Percentiles rank a stretch among this genome's conserved stretches.
These are phyloP conservation scores for Zygaena filipendulae DNA, from an alignment of 2,888 invertebrate species.

Conservation along the genomic window DNA sequence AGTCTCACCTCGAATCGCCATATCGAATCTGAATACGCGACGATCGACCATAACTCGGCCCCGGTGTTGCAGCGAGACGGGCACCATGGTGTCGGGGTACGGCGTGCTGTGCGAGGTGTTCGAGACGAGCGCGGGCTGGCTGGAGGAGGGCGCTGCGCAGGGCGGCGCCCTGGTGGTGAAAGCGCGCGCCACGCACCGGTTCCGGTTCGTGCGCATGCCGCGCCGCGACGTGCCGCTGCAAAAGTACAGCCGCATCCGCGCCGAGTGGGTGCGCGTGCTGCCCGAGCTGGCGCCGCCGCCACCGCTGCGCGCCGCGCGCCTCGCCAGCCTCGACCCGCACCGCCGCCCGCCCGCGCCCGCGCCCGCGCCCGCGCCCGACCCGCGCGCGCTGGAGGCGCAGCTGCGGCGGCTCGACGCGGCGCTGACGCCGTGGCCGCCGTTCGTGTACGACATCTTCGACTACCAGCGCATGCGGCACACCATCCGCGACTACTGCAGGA, in stretches of 20 bases:
- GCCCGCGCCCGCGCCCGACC: slow-evolving; percentile 1
- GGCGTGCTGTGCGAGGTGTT: slow-evolving; percentile 58
- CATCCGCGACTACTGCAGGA: slow-evolving; percentile 32
- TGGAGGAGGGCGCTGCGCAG: slow-evolving; percentile 12
- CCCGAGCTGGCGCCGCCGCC: slow-evolving; percentile 31
- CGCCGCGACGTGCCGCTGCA: slow-evolving; percentile 20
- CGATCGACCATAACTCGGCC: no score
- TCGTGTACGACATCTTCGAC: slow-evolving; percentile 51
- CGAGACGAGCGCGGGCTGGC: slow-evolving; percentile 27
- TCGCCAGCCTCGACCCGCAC: slow-evolving; percentile 30
- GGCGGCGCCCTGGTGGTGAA: slow-evolving; percentile 11
- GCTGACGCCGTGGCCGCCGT: slow-evolving; percentile 50
- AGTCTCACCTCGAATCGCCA: no score
- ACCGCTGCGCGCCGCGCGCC: slow-evolving; percentile 33
- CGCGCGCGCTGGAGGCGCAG: slow-evolving; percentile 7
- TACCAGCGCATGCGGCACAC: slow-evolving; percentile 32
- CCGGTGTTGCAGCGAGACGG: slow-evolving; percentile 40
- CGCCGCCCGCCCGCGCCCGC: slow-evolving; percentile 14
- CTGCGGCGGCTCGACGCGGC: slow-evolving; percentile 41
- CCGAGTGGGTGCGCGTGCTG: slow-evolving; percentile 36
- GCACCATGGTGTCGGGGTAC: slow-evolving; percentile 35
- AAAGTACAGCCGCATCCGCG: slow-evolving; percentile 27
- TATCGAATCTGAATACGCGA: no score
- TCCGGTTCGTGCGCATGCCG: slow-evolving; percentile 29
- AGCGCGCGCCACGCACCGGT: slow-evolving; percentile 26